Base-by-base conservation (phyloP, 2,888 invertebrate genomes). In the Odontocolon sp. region DNA sequence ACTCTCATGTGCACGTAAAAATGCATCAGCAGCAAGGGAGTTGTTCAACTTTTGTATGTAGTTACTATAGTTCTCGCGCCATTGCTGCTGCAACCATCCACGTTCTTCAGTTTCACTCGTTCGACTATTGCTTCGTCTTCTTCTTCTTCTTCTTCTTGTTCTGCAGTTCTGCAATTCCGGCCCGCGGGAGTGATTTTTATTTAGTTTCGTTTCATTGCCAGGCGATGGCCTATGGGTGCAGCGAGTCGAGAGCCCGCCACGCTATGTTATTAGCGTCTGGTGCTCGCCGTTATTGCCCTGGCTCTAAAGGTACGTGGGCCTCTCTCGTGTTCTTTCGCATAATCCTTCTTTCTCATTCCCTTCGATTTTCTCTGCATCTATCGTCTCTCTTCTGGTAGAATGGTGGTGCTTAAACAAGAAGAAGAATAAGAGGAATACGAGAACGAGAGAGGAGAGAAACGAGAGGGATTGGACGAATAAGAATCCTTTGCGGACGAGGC, bases 191-290 rank as follows among this genome's bases (percentile, higher is more conserved):
- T 81, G 82, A 88, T 89, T 90, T 90, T 89, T 89, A 86, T 89
- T 90, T 90, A 82, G 86, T 87, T 87, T 85, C 86, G 86, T 90
- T 90, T 88, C 86, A 87, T 88, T 89, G 89, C 87, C 84, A 80
- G 85, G 82, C 77, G 85, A 90, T 89, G 88, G 90, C 90, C 90
- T 90, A 90, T 90, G 90, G 90, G 89, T 89, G 87, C 88, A 88
- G 87, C 56, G 72, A 57, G 64, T 18, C 61, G 42, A 71, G 66
- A 71, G 71, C 61, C 86, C 86, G 86, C 88, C 86, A 87, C 83
- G 88, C 87, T 89, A 90, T 90, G 90, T 90, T 90, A 90, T 90
- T 90, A 90, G 89, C 90, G 90, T 90, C 90, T 89, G 89, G 87
- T 89, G 89, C 90, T 90, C 87, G 86, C 81, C 90, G 89, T 90